These are phyloP conservation scores for Mesorhabditis spiculigera DNA, from an alignment of 2,888 invertebrate genomes.

Conservation along the genomic window DNA sequence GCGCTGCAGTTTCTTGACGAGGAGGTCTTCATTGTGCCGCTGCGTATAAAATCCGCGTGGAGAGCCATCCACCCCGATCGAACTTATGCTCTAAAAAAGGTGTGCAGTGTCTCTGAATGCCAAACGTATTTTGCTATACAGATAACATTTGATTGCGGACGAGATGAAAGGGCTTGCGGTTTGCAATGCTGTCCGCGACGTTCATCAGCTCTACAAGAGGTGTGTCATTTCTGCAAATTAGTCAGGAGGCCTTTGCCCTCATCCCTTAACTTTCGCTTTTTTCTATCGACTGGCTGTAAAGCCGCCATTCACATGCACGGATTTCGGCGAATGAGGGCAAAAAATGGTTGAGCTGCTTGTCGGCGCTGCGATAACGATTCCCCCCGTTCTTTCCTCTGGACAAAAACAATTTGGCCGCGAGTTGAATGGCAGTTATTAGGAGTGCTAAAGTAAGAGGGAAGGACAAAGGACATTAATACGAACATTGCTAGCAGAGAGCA, in stretches of 20 bases:
- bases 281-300: too few relatives aligned
- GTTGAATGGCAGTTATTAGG: too few relatives aligned
- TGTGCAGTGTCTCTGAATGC: not conserved
- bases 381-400: too few relatives aligned
- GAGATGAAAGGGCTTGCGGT: slow-evolving; percentile 4
- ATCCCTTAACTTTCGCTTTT: too few relatives aligned
- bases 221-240: not conserved
- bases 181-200: slow-evolving; percentile 5
- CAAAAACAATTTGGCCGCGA: too few relatives aligned
- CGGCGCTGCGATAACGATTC: too few relatives aligned
- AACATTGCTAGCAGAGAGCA: too few relatives aligned
- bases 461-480: too few relatives aligned
- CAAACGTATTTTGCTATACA: not conserved
- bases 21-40: not conserved
- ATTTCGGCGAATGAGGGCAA: too few relatives aligned
- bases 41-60: not conserved
- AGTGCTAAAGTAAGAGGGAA: too few relatives aligned
- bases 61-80: not conserved
- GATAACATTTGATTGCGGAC: not conserved
- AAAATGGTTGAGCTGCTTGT: too few relatives aligned
- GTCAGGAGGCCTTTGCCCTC: not conserved
- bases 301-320: too few relatives aligned
- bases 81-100: not conserved
- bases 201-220: not conserved
- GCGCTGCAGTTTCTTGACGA: not conserved